Conservation (phyloP, 37 sponge, comb jelly and placozoan genomes). For the Oscarella lobularis region DNA sequence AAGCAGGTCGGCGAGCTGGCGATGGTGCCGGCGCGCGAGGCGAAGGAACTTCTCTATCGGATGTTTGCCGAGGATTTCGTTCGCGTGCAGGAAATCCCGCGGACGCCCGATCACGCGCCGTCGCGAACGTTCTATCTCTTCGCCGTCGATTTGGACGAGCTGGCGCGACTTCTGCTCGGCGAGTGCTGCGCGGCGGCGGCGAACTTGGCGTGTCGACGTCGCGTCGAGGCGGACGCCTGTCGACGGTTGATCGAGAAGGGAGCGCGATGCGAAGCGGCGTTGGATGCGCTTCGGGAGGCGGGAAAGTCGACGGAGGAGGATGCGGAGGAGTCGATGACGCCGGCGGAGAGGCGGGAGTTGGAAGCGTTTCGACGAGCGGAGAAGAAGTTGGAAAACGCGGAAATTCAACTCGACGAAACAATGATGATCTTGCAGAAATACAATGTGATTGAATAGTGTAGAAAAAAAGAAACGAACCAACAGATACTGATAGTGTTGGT, state of each 20-base stretch:
- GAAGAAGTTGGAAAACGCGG: neutral
- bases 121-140: conserved; percentile 84
- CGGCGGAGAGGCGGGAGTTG: conserved; percentile 38
- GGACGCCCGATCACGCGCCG: conserved; percentile 74
- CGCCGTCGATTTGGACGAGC: conserved; percentile 50
- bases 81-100: conserved; percentile 79
- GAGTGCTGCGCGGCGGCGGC: conserved; percentile 36
- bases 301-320: conserved; percentile 9
- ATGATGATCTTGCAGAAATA: neutral
- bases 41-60: conserved; percentile 85
- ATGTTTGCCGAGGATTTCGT: conserved; percentile 72
- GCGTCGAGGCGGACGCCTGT: neutral
- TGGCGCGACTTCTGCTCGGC: conserved; percentile 49
- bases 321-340: conserved; percentile 60
- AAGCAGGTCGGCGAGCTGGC: conserved; percentile 81
- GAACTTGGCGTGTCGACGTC: conserved; percentile 8
- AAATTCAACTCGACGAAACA: neutral
- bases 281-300: neutral
- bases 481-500: too few species aligned
- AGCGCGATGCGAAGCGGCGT: neutral
- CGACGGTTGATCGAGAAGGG: neutral
- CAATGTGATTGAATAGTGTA: too few species aligned
- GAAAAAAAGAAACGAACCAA: too few species aligned
- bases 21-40: conserved; percentile 80
- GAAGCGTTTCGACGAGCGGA: neutral